Base-by-base conservation (phyloP, 2,113 vertebrate species). In the Xiphophorus hellerii region DNA sequence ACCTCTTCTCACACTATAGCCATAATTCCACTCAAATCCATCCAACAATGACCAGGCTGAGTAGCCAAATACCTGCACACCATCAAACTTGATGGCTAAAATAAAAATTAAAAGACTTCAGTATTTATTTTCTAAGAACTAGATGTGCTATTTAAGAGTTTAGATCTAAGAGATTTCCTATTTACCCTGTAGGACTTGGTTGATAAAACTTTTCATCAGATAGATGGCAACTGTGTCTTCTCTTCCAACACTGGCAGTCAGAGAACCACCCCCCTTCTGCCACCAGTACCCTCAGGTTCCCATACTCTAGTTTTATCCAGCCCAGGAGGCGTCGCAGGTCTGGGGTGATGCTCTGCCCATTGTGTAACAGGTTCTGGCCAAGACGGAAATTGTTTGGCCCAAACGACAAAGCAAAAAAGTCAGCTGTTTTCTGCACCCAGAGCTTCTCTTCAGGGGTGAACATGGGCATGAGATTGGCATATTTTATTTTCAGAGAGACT, bases 381-480 rank as follows among this genome's bases (percentile, higher is more conserved):
- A 96, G 91, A 66, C 95, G 96, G 70, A 97, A 94, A 80, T 97
- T 97, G 88, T 97, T 95, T 3, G 96, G 96, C 27, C 96, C 98
- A n/a, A 99, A 99, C 35, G 97, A 98, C 83, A 99, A 93, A 0
- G 98, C 96, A 30, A 99, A 99, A 86, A 98, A 99, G 74, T 99
- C 98, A 3, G 97, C 96, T 0, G 97, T 98, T 75, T 94, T 95
- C 69, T 90, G 93, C 44, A 98, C 90, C 80, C 92, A 93, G 5
- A 90, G 83, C 86, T 92, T 96, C 90, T 99, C 97, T 25, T 93
- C 87, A 13, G 94, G 81, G 0, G 95, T 96, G 79, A 97, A 96
- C 25, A 29, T 77, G 17, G 97, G 97, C 70, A 98, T 75, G 25
- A 94, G 73, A 0, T 66, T 69, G 0, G 69, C 76, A 3, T 95